These are phyloP conservation scores for Marronus borbonicus DNA, from an alignment of 2,888 invertebrate species.

Conservation along the genomic window DNA sequence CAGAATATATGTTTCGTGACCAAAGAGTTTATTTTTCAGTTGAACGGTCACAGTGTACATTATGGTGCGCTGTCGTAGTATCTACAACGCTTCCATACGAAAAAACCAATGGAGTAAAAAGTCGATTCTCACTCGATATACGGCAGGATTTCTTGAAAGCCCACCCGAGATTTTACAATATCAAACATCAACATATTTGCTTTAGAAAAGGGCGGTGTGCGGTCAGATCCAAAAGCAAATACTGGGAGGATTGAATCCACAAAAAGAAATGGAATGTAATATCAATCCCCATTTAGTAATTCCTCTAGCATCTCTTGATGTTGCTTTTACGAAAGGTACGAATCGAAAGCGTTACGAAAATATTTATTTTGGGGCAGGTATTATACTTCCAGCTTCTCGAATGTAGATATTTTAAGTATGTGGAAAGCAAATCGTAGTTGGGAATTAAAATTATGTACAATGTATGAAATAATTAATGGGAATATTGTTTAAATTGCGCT, in stretches of 20 bases:
- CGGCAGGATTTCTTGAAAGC: slow-evolving; percentile 41
- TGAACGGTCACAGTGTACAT: slow-evolving; percentile 58
- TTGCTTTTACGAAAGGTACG: slow-evolving; percentile 1
- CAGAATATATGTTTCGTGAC: slow-evolving; percentile 62
- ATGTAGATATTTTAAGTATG: too few relatives aligned
- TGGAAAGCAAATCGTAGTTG: too few relatives aligned
- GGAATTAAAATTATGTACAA: too few relatives aligned
- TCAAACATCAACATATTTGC: slow-evolving; percentile 51
- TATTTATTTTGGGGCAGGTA: slow-evolving; percentile 8
- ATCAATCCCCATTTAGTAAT: slow-evolving; percentile 41
- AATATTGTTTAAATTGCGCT: too few relatives aligned
- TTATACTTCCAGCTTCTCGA: not conserved
- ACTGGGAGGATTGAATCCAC: slow-evolving; percentile 18
- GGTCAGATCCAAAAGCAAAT: slow-evolving; percentile 37
- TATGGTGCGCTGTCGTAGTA: slow-evolving; percentile 7
- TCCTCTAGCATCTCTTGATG: slow-evolving; percentile 14
- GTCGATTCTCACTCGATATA: slow-evolving; percentile 59
- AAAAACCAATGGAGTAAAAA: slow-evolving; percentile 60
- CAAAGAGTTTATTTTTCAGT: slow-evolving; percentile 64
- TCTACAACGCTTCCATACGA: slow-evolving; percentile 49
- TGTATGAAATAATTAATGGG: too few relatives aligned
- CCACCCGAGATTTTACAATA: slow-evolving; percentile 45
- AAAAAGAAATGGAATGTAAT: slow-evolving; percentile 42
- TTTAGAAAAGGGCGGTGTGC: slow-evolving; percentile 42
- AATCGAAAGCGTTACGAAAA: slow-evolving; percentile 16